Evolutionary conservation across 2,113 vertebrate genomes (phyloP), one percentile per base, ranked within the genome.

Genomic region (Zapornia atra): DNA sequence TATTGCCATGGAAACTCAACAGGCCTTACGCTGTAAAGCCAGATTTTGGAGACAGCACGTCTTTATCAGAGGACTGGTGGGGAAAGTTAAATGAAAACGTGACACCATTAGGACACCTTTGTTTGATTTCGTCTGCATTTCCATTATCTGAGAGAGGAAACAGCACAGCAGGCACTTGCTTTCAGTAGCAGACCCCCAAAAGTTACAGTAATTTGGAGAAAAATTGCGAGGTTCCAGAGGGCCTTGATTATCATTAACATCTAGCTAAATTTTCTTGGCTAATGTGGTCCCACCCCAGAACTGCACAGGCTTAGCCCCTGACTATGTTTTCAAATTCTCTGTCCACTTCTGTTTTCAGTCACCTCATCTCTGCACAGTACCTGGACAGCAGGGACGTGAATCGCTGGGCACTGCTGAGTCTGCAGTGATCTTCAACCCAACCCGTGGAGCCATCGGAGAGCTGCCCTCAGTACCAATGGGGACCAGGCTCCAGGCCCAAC

Each of bases 1-100:
- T 95, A 97, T 99, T 96, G 96, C 98, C 98, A 98, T 99, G 98
- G 98, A 97, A 98, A 99, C 99, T 73, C 92, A 94, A 97, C 96
- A 98, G 98, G 97, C 97, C 97, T 96, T 96, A 96, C 81, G 65
- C 98, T 97, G 92, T 69, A 97, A 91, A 95, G 92, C 84, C 78
- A 83, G 91, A 80, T 79, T 89, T 80, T 84, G 91, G 79, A 94
- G 91, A 93, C 93, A 86, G 22, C 61, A 4, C 59, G 82, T 94
- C 93, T 95, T 83, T 89, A 82, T 92, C 87, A 91, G 69, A 70
- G 53, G 60, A 33, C 36, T 60, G 50, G 82, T 70, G 29, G 46
- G 83, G 72, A 82, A 91, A 91, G 64, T 50, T 64, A 75, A 82
- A 77, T 40, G 46, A 89, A 73, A 75, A 54, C 2, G n/a, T 51